Conservation (phyloP, 2,888 invertebrate species). For the Gymnoscelis rufifasciata region DNA sequence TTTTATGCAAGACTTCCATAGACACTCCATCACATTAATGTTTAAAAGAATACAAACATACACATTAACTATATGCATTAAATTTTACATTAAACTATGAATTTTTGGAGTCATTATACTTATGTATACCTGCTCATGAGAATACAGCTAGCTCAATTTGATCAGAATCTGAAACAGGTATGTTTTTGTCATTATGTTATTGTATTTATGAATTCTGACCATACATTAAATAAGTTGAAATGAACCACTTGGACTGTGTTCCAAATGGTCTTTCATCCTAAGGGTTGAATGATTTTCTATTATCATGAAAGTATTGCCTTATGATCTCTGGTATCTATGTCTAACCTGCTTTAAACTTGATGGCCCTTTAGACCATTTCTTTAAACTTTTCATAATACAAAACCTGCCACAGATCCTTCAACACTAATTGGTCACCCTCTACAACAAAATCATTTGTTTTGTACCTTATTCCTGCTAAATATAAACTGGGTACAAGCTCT, state of each 20-base stretch:
- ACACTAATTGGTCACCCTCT: constrained; percentile 13
- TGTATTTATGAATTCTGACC: too few species aligned
- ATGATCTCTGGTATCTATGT: too few species aligned
- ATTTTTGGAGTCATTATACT: constrained; percentile 71
- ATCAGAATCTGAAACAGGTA: constrained; percentile 6
- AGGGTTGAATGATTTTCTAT: too few species aligned
- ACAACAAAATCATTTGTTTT: constrained; percentile 17
- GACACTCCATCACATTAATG: constrained; percentile 56
- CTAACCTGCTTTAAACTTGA: too few species aligned
- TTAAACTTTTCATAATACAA: not conserved
- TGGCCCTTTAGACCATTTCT: too few species aligned
- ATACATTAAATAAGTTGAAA: too few species aligned
- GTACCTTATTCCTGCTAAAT: constrained; percentile 21
- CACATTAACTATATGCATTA: constrained; percentile 58
- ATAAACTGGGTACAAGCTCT: constrained; percentile 41
- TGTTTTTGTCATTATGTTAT: not conserved
- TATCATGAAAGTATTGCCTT: too few species aligned
- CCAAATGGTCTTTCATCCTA: too few species aligned
- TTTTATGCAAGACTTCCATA: constrained; percentile 32
- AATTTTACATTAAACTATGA: constrained; percentile 51
- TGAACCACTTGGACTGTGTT: too few species aligned
- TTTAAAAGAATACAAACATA: constrained; percentile 61
- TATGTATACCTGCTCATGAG: constrained; percentile 57
- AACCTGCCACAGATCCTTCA: constrained; percentile 5
- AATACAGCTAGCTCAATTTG: constrained; percentile 50